Base-by-base conservation (phyloP, 2,888 invertebrate species). In the Amphimallon solstitiale region DNA sequence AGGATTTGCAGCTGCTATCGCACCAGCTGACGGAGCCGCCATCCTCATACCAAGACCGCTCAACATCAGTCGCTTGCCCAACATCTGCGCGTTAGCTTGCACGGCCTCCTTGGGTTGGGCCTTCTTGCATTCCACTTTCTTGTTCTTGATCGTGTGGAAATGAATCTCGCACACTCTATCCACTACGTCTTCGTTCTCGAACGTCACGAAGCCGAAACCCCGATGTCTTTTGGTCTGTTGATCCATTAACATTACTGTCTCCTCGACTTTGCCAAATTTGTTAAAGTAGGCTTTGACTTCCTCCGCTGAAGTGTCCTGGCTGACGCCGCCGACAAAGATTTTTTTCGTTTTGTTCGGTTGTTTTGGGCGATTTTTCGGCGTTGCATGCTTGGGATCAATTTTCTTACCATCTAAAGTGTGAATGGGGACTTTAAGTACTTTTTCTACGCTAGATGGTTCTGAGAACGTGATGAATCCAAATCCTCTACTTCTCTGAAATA, bases 381-480 rank as follows among this genome's bases (percentile, higher is more conserved):
- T 95, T 66, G 95, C 95, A 85, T 95, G 94, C 79, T 95, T 95
- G 65, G 95, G 95, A 82, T 95, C 95, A 81, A 95, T 95, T 83
- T 95, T 93, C 84, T 95, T 95, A 71, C 95, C 95, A 83, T 95
- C 95, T 74, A 95, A 86, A 60, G 94, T 94, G 86, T 95, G 94
- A 72, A 94, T 92, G 66, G 94, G 94, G 73, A 94, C 93, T 76
- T 94, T 93, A 63, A 95, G 88, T 67, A 95, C 95, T 85, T 94
- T 94, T 83, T 95, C 94, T 72, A 95, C 95, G 78, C 94, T 92
- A 73, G 91, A 88, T 65, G 95, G 92, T 83, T 95, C 94, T 83
- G 93, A 91, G 85, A 95, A 95, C 78, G 95, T 95, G 83, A 95
- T 95, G 86, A 95, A 95, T 79, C 95, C 93, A 84, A 95, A 95